These are phyloP conservation scores for Elgonia sp. DNA, from an alignment of 2,888 invertebrate genomes.

Conservation along the genomic window DNA sequence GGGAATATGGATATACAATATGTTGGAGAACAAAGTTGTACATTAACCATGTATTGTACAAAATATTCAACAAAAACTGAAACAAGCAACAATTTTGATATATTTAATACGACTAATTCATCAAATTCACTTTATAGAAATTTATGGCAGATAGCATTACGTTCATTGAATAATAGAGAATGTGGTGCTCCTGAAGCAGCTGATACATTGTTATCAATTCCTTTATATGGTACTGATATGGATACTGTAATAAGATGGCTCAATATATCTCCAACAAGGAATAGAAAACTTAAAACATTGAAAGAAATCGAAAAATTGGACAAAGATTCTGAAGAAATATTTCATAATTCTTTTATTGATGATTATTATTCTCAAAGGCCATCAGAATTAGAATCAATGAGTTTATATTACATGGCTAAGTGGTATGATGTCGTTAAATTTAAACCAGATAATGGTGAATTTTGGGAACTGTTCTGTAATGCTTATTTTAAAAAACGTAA, in stretches of 20 bases:
- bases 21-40: constrained; percentile 77
- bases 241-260: constrained; percentile 12
- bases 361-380: constrained; percentile 26
- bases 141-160: constrained; percentile 3
- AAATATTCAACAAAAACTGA: constrained; percentile 82
- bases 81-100: constrained; percentile 76
- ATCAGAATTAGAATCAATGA: constrained; percentile 13
- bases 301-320: constrained; percentile 11
- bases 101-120: neutral
- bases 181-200: constrained; percentile 15
- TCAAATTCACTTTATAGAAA: neutral
- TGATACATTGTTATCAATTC: constrained; percentile 9
- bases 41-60: constrained; percentile 79
- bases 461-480: neutral
- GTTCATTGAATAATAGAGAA: too few relatives aligned
- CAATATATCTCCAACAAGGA: neutral
- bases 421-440: constrained; percentile 5
- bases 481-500: constrained; percentile 72
- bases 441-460: neutral
- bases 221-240: constrained; percentile 2
- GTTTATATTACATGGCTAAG: constrained; percentile 25
- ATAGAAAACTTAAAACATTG: constrained; percentile 19
- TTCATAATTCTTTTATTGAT: constrained; percentile 3
- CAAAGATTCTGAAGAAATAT: constrained; percentile 14
- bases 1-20: too few relatives aligned